phyloP scores from a whole-genome alignment of 1,140 invertebrate genomes.

The Diachasmimorpha longicaudata region DNA sequence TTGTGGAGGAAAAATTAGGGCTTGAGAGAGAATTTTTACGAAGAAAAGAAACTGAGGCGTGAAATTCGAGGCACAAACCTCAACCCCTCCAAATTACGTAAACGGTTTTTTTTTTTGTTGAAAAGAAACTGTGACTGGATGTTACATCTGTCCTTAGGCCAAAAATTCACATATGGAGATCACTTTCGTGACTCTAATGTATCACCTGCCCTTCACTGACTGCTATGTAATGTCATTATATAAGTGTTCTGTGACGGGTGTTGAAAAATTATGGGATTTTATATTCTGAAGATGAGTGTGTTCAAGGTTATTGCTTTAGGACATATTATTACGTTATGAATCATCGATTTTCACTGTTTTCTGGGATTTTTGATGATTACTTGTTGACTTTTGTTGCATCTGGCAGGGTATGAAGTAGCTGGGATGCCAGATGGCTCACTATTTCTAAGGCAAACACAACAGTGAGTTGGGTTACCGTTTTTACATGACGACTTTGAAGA shows the following conservation, averaged over 20 bases:
- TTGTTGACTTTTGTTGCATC: no score
- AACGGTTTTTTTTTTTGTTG: not conserved
- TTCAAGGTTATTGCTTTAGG: not conserved
- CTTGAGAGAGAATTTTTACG: not conserved
- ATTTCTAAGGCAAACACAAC: no score
- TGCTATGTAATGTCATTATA: not conserved
- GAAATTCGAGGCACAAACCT: not conserved
- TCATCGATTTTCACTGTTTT: not conserved
- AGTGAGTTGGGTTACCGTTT: no score
- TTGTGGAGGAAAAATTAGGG: not conserved
- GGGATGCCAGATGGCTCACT: no score
- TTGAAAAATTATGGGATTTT: not conserved
- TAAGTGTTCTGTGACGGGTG: not conserved
- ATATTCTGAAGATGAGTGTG: not conserved
- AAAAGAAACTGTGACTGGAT: not conserved
- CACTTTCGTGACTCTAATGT: not conserved
- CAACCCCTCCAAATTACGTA: not conserved
- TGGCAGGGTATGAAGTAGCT: no score
- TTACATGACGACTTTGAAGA: no score
- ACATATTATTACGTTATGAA: not conserved
- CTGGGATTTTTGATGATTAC: not conserved
- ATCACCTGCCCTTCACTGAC: conserved; percentile 10
- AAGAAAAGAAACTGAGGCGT: not conserved
- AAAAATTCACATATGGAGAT: not conserved
- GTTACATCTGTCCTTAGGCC: not conserved